phyloP scores from a whole-genome alignment of 2,113 vertebrate genomes.

The Panurus biarmicus region DNA sequence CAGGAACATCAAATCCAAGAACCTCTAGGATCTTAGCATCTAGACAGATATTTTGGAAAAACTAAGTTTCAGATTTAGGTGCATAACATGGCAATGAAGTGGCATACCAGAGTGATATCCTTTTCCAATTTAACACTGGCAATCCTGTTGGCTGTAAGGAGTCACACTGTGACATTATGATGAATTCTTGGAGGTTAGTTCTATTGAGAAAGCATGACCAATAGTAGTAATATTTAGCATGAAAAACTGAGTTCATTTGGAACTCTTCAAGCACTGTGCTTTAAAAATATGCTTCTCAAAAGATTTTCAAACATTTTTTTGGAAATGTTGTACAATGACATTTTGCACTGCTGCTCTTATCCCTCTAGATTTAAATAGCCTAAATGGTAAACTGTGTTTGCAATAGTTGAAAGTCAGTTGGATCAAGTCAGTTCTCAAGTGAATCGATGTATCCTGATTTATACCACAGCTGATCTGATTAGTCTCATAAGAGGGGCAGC shows the following conservation, averaged over 20 bases:
- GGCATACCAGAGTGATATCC: neutral
- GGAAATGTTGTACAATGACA: neutral
- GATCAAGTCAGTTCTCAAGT: conserved; percentile 1
- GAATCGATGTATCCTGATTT: neutral
- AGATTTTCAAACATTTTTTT: neutral
- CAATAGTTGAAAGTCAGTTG: conserved; percentile 24
- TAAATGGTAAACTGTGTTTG: neutral
- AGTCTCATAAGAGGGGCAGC: neutral
- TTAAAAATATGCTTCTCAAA: neutral
- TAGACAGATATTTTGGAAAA: neutral
- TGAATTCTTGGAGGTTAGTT: neutral
- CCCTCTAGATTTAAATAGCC: neutral
- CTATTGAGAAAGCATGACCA: neutral
- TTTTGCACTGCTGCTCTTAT: neutral
- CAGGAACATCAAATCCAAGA: neutral
- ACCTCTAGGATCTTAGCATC: neutral
- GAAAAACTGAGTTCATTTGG: neutral
- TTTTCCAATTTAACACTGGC: neutral
- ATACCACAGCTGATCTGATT: conserved; percentile 18
- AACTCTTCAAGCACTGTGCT: neutral
- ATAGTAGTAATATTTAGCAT: neutral
- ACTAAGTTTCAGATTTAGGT: neutral
- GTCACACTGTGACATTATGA: accelerated
- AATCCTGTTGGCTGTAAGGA: neutral
- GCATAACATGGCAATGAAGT: neutral